Conservation (phyloP, 1,140 invertebrate species). For the Heliconius hermathena region DNA sequence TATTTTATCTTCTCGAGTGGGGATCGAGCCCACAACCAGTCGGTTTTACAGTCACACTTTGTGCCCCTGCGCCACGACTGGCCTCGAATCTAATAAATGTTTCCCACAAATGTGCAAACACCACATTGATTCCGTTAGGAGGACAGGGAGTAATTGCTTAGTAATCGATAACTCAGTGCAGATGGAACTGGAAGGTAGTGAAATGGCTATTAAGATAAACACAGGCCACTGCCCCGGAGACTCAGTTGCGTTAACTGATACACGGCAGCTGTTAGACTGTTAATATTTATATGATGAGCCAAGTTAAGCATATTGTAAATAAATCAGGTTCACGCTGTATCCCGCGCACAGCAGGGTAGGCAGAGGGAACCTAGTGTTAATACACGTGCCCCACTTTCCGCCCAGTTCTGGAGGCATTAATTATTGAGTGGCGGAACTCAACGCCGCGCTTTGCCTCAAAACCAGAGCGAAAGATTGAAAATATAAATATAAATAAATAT, state of each 20-base stretch:
- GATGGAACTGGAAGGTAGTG: slow-evolving; percentile 49
- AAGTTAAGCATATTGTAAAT: neutral
- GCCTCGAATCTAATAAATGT: neutral
- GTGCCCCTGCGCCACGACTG: neutral
- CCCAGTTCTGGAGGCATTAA: too few species aligned
- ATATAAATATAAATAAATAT: too few species aligned
- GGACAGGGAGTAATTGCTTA: slow-evolving; percentile 49
- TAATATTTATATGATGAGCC: neutral
- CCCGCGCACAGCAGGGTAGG: too few species aligned
- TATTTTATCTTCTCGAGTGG: too few species aligned
- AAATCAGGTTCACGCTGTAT: too few species aligned
- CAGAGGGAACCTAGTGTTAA: too few species aligned
- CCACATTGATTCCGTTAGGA: slow-evolving; percentile 43
- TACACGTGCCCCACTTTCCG: too few species aligned
- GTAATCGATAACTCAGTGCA: slow-evolving; percentile 50
- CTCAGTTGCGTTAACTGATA: neutral
- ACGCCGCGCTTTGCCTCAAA: too few species aligned
- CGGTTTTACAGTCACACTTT: too few species aligned
- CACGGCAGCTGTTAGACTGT: neutral
- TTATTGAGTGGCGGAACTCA: too few species aligned
- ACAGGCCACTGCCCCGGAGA: slow-evolving; percentile 44
- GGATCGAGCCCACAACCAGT: too few species aligned
- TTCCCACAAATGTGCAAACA: slow-evolving; percentile 20
- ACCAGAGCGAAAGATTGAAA: too few species aligned
- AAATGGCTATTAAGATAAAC: slow-evolving; percentile 59